These are phyloP conservation scores for Hypena proboscidalis DNA, from an alignment of 2,888 invertebrate genomes.

Conservation along the genomic window DNA sequence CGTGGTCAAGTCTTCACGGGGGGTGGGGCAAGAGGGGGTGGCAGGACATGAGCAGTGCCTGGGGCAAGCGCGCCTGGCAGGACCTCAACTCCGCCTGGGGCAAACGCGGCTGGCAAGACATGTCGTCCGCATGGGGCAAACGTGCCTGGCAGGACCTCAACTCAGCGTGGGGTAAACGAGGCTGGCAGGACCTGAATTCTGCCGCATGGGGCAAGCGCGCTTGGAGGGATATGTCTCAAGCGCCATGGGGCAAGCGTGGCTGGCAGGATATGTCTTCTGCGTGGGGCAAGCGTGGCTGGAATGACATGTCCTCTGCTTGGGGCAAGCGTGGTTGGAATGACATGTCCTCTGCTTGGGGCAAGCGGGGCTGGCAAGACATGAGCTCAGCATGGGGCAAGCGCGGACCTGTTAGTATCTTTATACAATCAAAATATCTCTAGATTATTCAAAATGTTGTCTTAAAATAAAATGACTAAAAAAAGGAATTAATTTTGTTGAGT, in stretches of 20 bases:
- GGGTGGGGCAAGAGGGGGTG: slow-evolving; percentile 86
- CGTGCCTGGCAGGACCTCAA: slow-evolving; percentile 86
- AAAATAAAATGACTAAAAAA: too few relatives aligned
- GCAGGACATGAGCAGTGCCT: slow-evolving; percentile 82
- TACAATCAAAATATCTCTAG: too few relatives aligned
- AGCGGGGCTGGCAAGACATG: slow-evolving; percentile 86
- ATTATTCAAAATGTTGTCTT: too few relatives aligned
- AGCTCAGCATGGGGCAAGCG: slow-evolving; percentile 86
- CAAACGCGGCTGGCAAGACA: slow-evolving; percentile 86
- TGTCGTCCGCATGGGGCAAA: slow-evolving; percentile 82
- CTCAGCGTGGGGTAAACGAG: slow-evolving; percentile 85
- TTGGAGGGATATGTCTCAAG: slow-evolving; percentile 82
- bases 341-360: slow-evolving; percentile 82
- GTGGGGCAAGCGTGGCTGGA: slow-evolving; percentile 86
- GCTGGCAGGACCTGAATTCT: slow-evolving; percentile 83
- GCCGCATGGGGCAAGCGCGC: slow-evolving; percentile 86
- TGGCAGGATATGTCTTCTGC: slow-evolving; percentile 83
- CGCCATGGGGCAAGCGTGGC: slow-evolving; percentile 84
- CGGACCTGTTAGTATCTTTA: slow-evolving; percentile 75
- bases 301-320: slow-evolving; percentile 80
- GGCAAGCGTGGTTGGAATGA: slow-evolving; percentile 86
- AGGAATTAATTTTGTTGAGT: too few relatives aligned
- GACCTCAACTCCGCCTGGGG: slow-evolving; percentile 84
- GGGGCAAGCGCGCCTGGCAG: slow-evolving; percentile 87
- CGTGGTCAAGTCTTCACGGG: slow-evolving; percentile 86